phyloP scores from a whole-genome alignment of 2,113 vertebrate genomes.

The Notothenia coriiceps region DNA sequence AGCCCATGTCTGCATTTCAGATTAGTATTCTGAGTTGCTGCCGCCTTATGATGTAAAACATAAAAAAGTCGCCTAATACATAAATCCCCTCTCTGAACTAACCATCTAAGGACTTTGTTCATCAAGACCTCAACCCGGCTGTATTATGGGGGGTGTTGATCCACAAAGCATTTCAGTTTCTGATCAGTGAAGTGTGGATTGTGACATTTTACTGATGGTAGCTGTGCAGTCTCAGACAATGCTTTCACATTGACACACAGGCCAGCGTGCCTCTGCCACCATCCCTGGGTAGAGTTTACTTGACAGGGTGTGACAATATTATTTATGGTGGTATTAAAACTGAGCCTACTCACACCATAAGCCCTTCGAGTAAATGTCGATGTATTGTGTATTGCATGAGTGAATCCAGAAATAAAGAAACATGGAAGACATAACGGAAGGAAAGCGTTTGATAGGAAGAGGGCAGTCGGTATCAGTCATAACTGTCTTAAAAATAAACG shows the following conservation, averaged over 20 bases:
- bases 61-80: neutral
- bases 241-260: slow-evolving; percentile 34
- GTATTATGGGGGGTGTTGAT: neutral
- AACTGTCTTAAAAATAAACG: neutral
- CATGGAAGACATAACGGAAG: neutral
- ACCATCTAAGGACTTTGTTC: neutral
- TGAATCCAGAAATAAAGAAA: neutral
- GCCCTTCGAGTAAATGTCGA: slow-evolving; percentile 59
- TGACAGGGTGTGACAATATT: slow-evolving; percentile 74
- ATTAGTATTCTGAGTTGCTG: neutral
- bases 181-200: slow-evolving; percentile 42
- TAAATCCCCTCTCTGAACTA: neutral
- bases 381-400: slow-evolving; percentile 10
- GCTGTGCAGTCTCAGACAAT: slow-evolving; percentile 30
- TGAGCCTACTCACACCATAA: slow-evolving; percentile 55
- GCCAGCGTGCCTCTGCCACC: slow-evolving; percentile 34
- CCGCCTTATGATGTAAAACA: neutral
- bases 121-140: neutral
- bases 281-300: slow-evolving; percentile 54
- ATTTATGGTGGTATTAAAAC: slow-evolving; percentile 77
- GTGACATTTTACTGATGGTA: slow-evolving; percentile 68
- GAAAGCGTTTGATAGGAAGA: neutral
- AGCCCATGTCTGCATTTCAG: neutral
- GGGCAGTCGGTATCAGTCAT: neutral
- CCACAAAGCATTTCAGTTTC: slow-evolving; percentile 22